These are phyloP conservation scores for Panurus biarmicus DNA, from an alignment of 2,113 vertebrate genomes.

Conservation along the genomic window DNA sequence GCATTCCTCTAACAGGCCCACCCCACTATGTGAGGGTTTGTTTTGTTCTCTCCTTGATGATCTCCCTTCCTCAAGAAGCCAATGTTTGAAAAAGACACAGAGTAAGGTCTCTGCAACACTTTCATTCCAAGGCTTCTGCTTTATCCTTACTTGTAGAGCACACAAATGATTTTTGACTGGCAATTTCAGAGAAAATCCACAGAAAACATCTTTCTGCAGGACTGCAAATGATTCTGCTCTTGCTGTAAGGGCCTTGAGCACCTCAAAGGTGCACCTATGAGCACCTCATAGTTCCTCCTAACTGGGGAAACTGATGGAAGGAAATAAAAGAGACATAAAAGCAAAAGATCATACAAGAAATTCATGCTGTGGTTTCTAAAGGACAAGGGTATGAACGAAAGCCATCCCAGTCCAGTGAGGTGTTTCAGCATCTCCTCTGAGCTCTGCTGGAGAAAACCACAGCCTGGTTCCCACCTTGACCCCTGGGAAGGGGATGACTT, in stretches of 20 bases:
- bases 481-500: not conserved
- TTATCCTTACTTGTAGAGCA: not conserved
- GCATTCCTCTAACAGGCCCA: slow-evolving; percentile 23
- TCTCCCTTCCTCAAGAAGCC: not conserved
- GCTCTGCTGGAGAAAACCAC: not conserved
- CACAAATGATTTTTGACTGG: not conserved
- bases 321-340: not conserved
- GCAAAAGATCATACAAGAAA: not conserved
- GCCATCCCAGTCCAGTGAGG: not conserved
- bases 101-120: not conserved
- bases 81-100: not conserved
- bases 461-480: not conserved
- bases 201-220: not conserved
- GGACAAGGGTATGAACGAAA: not conserved
- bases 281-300: not conserved
- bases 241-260: not conserved
- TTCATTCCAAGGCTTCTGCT: not conserved
- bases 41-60: not conserved
- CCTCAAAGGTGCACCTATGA: no score
- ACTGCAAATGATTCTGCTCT: not conserved
- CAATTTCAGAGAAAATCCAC: not conserved
- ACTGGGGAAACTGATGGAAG: not conserved
- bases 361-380: not conserved
- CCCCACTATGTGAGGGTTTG: not conserved
- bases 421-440: not conserved